Conservation (phyloP, 2,113 vertebrate species). For the Fulica atra region DNA sequence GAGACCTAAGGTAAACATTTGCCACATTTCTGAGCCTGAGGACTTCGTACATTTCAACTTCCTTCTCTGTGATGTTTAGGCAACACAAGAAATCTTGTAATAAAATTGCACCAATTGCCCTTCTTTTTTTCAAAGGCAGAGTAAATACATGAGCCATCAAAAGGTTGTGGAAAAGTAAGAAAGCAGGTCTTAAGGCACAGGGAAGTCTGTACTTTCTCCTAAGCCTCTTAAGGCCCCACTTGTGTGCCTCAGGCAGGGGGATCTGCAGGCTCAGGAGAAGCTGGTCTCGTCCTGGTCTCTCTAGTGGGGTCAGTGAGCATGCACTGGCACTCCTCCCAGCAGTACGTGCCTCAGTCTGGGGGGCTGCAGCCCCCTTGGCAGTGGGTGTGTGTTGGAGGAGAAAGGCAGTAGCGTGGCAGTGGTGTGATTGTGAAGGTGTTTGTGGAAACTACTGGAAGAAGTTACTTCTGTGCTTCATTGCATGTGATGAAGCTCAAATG, state of each 20-base stretch:
- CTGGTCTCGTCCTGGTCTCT: background rate
- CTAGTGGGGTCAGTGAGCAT: background rate
- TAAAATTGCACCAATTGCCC: background rate
- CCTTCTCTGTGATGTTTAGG: background rate
- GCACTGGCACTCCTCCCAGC: background rate
- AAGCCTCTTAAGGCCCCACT: fast-evolving
- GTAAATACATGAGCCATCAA: background rate
- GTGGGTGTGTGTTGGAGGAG: fast-evolving
- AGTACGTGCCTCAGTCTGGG: fast-evolving
- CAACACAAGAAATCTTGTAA: background rate
- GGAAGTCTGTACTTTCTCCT: background rate
- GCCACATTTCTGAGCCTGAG: background rate
- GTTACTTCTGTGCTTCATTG: background rate
- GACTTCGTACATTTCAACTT: background rate
- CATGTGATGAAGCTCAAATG: fast-evolving
- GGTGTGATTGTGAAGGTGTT: fast-evolving
- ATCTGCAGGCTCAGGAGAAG: background rate
- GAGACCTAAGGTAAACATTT: background rate
- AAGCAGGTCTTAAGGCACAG: background rate
- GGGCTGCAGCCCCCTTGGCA: background rate
- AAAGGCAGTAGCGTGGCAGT: background rate
- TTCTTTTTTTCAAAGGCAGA: background rate
- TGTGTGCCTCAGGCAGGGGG: no score
- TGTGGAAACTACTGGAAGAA: background rate
- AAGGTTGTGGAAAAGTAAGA: background rate